Evolutionary conservation across 2,888 invertebrate genomes (phyloP), one percentile per base, ranked within the genome.

Genomic region (Venusia cambrica): DNA sequence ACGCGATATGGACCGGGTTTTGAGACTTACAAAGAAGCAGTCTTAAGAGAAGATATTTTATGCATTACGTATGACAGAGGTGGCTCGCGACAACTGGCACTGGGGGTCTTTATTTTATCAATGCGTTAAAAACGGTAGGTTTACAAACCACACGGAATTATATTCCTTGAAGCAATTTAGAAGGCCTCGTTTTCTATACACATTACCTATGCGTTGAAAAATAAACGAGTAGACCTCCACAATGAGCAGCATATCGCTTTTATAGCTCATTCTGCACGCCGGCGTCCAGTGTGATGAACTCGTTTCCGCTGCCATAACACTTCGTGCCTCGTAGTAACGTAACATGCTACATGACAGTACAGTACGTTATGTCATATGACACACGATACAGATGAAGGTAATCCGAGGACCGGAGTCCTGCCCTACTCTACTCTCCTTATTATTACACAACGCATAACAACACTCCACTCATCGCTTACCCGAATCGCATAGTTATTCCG

Each of bases 241-340:
- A n/a, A n/a, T n/a, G n/a, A n/a, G n/a, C 11, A 29, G 8, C 15
- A 11, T 15, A 19, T 27, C 8, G n/a, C 8, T 25, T 29, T 25
- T 25, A 32, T 34, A 35, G 12, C 35, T 35, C 7, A 31, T 16
- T 28, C 24, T 64, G 46, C 45, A 40, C 47, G 65, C 51, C 43
- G 38, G 38, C 51, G 54, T 62, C 57, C 60, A 61, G 62, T 58
- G 45, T 62, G 67, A 67, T 73, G 66, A 72, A 72, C 70, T 62
- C 61, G 51, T 62, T 70, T 73, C 75, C 75, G 70, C 44, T 46
- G 44, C 38, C 40, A 42, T 35, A 40, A 38, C 31, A 45, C 40
- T 27, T 37, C 32, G 42, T 28, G 39, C 41, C 35, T 46, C 36
- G 24, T 37, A 34, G 39, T 38, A 35, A n/a, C n/a, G n/a, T 37